phyloP scores from a whole-genome alignment of 2,797 vertebrate genomes.

The Lateolabrax maculatus region DNA sequence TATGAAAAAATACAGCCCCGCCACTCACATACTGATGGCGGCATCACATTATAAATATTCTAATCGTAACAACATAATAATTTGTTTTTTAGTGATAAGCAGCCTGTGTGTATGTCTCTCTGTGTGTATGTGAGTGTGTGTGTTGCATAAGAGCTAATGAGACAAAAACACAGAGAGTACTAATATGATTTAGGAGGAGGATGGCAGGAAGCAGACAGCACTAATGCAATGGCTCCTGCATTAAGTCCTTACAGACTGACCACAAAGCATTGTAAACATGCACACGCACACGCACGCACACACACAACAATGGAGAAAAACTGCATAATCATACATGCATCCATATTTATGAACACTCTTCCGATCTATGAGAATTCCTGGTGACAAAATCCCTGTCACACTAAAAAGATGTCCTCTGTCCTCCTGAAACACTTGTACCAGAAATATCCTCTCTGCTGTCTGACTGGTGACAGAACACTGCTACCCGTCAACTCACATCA shows the following conservation, averaged over 20 bases:
- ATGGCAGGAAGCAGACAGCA: constrained; percentile 81
- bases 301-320: constrained; percentile 3
- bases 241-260: constrained; percentile 74
- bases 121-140: constrained; percentile 27
- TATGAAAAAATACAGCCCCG: not conserved
- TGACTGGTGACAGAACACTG: constrained; percentile 71
- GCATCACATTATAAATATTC: not conserved
- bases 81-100: constrained; percentile 26
- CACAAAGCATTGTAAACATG: constrained; percentile 57
- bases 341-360: constrained; percentile 7
- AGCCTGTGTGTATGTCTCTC: not conserved
- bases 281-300: constrained; percentile 4
- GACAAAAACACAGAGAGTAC: constrained; percentile 68
- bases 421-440: constrained; percentile 61
- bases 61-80: not conserved
- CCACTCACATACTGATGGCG: not conserved
- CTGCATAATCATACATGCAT: constrained; percentile 18
- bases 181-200: constrained; percentile 79
- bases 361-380: constrained; percentile 14
- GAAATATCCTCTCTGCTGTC: constrained; percentile 72
- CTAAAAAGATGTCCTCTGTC: constrained; percentile 63
- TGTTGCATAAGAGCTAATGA: constrained; percentile 68
- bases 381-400: constrained; percentile 43
- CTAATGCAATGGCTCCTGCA: constrained; percentile 81
- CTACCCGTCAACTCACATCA: constrained; percentile 74